phyloP scores from a whole-genome alignment of 1,140 invertebrate species.

The Spodoptera frugiperda region DNA sequence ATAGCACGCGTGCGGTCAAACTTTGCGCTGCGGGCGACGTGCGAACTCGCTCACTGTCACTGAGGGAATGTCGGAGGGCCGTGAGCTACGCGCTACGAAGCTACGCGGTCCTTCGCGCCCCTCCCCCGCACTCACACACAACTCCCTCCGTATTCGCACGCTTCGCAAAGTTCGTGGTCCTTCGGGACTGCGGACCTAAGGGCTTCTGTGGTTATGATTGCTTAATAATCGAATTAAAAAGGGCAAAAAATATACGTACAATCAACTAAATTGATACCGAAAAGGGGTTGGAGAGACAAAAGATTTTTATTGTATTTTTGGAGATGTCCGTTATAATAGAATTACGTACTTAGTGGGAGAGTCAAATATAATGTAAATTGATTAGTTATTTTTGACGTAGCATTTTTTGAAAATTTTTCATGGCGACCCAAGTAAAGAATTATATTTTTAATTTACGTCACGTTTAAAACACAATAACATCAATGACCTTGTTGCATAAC shows the following conservation, averaged over 20 bases:
- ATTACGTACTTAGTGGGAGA: slow-evolving; percentile 14
- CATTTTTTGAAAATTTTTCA: too few species aligned
- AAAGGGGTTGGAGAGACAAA: background rate
- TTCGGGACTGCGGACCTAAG: slow-evolving; percentile 11
- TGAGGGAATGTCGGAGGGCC: slow-evolving; percentile 58
- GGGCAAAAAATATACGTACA: slow-evolving; percentile 15
- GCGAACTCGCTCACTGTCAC: slow-evolving; percentile 19
- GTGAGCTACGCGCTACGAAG: background rate
- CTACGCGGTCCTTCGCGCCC: background rate
- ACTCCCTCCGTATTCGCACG: background rate
- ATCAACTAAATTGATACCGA: slow-evolving; percentile 28
- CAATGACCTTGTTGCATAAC: too few species aligned
- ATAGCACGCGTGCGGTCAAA: slow-evolving; percentile 24
- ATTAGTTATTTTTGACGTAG: background rate
- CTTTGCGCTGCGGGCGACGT: slow-evolving; percentile 42
- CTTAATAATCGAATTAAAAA: slow-evolving; percentile 48
- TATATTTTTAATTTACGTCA: too few species aligned
- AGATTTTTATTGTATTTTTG: background rate
- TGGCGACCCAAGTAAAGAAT: too few species aligned
- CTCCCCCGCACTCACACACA: slow-evolving; percentile 20
- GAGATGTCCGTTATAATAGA: slow-evolving; percentile 28
- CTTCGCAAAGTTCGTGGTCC: background rate
- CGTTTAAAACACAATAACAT: too few species aligned
- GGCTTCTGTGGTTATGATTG: slow-evolving; percentile 37
- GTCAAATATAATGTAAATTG: background rate